phyloP scores from a whole-genome alignment of 2,113 vertebrate species.

The Mesitornis unicolor region DNA sequence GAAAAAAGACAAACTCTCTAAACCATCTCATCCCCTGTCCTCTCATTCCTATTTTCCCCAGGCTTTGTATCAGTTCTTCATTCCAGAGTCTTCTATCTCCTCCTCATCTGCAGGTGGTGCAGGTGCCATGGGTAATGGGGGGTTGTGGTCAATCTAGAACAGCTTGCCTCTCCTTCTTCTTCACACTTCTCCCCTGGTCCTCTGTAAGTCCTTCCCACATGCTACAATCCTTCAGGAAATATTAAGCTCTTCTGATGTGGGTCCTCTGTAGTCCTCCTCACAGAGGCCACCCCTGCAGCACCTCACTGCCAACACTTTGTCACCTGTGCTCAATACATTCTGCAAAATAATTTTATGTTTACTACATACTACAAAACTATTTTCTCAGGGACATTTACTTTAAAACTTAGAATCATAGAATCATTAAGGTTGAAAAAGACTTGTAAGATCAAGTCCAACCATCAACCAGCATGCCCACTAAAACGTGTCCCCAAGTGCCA shows the following conservation, averaged over 20 bases:
- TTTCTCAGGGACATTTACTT: not conserved
- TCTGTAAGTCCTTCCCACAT: not conserved
- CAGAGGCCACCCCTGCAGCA: not conserved
- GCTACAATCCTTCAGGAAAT: not conserved
- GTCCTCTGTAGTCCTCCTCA: not conserved
- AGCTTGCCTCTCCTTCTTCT: not conserved
- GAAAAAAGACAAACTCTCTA: rapidly evolving
- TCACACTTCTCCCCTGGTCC: not conserved
- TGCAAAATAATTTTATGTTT: not conserved
- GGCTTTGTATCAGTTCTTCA: not conserved
- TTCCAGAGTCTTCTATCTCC: not conserved
- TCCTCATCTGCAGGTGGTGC: not conserved
- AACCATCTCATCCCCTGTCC: not conserved
- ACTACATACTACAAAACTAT: not conserved
- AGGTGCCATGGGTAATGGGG: not conserved
- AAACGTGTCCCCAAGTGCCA: no score
- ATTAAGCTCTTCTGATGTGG: not conserved
- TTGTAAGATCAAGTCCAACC: no score
- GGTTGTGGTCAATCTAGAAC: not conserved
- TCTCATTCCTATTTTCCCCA: rapidly evolving
- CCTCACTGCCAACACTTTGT: not conserved
- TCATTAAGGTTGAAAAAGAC: no score
- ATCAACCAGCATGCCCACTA: no score
- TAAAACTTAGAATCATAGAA: no score
- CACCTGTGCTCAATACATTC: not conserved